phyloP scores from a whole-genome alignment of 2,888 invertebrate species.

The Byasa hedistus region DNA sequence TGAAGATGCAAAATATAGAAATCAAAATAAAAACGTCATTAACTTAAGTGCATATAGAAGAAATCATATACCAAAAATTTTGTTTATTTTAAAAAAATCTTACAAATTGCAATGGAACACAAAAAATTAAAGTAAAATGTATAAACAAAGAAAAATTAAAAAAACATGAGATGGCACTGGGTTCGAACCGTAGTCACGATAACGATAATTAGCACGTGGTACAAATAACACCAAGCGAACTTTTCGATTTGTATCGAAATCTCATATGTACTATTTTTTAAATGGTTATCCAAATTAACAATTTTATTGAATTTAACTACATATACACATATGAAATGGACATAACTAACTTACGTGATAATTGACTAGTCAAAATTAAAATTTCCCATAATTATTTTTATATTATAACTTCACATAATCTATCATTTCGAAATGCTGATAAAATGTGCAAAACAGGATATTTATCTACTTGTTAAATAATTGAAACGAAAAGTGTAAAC shows the following conservation, averaged over 20 bases:
- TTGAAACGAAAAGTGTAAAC: neutral
- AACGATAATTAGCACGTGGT: constrained; percentile 37
- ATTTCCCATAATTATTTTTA: neutral
- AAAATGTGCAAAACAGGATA: neutral
- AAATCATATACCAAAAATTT: neutral
- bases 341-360: neutral
- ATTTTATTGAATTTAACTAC: neutral
- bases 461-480: neutral
- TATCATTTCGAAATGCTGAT: neutral
- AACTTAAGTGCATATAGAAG: neutral
- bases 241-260: constrained; percentile 43
- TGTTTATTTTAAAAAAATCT: neutral
- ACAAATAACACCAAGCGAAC: constrained; percentile 40
- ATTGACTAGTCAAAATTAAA: neutral
- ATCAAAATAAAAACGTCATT: neutral
- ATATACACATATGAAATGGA: neutral
- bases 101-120: neutral
- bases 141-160: constrained; percentile 2
- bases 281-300: neutral
- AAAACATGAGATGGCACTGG: constrained; percentile 35
- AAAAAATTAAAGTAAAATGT: neutral
- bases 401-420: neutral
- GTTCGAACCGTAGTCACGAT: constrained; percentile 52
- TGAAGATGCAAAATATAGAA: neutral
- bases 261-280: constrained; percentile 13